Conservation (phyloP, 35 echinoderm and acorn worm genomes). For the Ophiothrix spiculata region DNA sequence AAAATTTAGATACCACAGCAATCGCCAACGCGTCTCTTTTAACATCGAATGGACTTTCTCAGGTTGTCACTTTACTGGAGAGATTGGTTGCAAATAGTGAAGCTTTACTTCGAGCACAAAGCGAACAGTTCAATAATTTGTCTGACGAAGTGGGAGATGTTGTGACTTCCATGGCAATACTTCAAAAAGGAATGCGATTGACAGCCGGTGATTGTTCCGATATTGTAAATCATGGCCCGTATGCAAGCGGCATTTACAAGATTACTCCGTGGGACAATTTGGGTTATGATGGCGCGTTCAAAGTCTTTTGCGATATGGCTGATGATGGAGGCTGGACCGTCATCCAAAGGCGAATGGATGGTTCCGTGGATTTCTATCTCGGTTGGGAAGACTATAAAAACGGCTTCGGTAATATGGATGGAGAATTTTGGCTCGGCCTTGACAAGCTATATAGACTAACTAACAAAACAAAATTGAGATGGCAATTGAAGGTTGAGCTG, state of each 20-base stretch:
- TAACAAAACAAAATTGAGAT: neutral
- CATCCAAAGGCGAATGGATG: neutral
- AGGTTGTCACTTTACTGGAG: no score
- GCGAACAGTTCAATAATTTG: no score
- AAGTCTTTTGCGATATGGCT: constrained; percentile 12
- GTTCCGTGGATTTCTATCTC: neutral
- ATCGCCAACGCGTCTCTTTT: no score
- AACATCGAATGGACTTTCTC: no score
- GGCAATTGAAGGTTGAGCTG: constrained; percentile 4
- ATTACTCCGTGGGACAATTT: neutral
- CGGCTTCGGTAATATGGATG: neutral
- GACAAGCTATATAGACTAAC: neutral
- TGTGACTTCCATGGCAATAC: no score
- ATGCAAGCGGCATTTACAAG: neutral
- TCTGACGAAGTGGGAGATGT: no score
- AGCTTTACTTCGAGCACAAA: no score
- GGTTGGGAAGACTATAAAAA: neutral
- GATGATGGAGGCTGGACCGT: constrained; percentile 13
- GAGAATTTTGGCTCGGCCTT: neutral
- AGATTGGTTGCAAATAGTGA: no score
- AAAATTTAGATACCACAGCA: no score
- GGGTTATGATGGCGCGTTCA: neutral
- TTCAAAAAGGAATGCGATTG: no score
- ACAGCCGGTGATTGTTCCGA: neutral
- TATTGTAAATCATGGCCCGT: neutral